Evolutionary conservation across 2,888 invertebrate species (phyloP).

Genomic region (Eristalis pertinax): DNA sequence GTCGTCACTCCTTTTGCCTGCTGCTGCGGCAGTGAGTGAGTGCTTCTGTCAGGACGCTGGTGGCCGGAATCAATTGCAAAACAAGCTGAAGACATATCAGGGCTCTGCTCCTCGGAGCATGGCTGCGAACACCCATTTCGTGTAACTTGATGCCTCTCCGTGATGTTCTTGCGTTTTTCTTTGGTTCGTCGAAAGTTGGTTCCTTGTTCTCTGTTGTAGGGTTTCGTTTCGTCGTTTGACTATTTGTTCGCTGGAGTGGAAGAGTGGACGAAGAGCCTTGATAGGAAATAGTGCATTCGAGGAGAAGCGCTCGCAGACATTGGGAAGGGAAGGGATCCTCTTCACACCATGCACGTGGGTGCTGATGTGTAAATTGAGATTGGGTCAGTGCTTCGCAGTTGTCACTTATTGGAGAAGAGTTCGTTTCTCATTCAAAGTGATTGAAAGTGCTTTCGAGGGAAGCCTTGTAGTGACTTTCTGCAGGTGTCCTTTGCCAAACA

Average conservation of each 20-base stretch:
- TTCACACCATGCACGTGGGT: not conserved
- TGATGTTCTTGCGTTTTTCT: slow-evolving; percentile 21
- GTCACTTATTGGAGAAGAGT: not conserved
- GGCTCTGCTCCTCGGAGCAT: slow-evolving; percentile 12
- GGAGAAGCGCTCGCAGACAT: not conserved
- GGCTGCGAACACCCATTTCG: slow-evolving; percentile 53
- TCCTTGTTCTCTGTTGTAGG: slow-evolving; percentile 1
- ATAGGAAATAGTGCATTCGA: not conserved
- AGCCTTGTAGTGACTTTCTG: not conserved
- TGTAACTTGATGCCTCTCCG: slow-evolving; percentile 59
- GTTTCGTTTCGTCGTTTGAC: not conserved
- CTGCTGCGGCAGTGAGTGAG: not conserved
- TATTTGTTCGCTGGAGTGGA: not conserved
- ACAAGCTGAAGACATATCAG: slow-evolving; percentile 48
- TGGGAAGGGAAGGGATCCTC: not conserved
- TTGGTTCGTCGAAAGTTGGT: slow-evolving; percentile 9
- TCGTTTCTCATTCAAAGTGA: not conserved
- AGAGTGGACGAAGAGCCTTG: not conserved
- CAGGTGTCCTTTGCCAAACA: too few relatives aligned
- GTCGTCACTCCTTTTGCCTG: slow-evolving; percentile 16
- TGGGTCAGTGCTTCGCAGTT: not conserved
- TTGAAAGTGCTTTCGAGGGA: not conserved
- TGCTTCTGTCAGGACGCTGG: slow-evolving; percentile 11
- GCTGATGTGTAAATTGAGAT: not conserved
- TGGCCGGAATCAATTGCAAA: slow-evolving; percentile 45